These are phyloP conservation scores for Himalopsyche anomala DNA, from an alignment of 2,888 invertebrate genomes.

Conservation along the genomic window DNA sequence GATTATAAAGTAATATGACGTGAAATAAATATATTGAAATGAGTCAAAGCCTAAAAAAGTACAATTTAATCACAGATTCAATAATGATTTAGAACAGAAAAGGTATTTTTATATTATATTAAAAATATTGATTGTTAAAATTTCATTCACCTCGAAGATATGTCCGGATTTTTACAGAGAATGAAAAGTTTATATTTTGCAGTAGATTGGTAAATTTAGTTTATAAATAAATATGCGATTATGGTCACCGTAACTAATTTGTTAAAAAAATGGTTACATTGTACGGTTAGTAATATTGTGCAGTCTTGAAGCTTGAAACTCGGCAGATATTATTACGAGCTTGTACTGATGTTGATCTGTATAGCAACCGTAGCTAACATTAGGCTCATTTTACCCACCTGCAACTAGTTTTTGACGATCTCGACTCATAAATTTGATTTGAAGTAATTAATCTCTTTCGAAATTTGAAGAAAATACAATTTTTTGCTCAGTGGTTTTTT, in stretches of 20 bases:
- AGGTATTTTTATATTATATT: too few relatives aligned
- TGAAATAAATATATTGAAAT: too few relatives aligned
- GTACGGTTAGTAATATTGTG: neutral
- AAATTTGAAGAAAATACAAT: neutral
- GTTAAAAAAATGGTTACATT: conserved; percentile 2
- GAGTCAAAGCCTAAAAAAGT: too few relatives aligned
- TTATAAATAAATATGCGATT: neutral
- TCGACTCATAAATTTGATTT: neutral
- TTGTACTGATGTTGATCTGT: neutral
- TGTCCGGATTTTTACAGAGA: too few relatives aligned
- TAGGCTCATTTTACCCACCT: neutral
- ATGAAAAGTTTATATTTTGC: too few relatives aligned
- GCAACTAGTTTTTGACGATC: neutral
- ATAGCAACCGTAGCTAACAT: neutral
- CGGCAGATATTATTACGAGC: neutral
- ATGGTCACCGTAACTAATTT: neutral
- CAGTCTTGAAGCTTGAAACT: neutral
- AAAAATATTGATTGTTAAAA: too few relatives aligned
- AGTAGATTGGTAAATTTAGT: too few relatives aligned
- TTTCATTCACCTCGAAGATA: too few relatives aligned
- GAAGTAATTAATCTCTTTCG: neutral
- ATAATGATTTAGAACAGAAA: too few relatives aligned
- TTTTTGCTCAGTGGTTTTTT: too few relatives aligned
- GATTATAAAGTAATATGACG: too few relatives aligned
- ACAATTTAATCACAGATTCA: too few relatives aligned